Base-by-base conservation (phyloP, 2,113 vertebrate genomes). In the Alouatta palliata region DNA sequence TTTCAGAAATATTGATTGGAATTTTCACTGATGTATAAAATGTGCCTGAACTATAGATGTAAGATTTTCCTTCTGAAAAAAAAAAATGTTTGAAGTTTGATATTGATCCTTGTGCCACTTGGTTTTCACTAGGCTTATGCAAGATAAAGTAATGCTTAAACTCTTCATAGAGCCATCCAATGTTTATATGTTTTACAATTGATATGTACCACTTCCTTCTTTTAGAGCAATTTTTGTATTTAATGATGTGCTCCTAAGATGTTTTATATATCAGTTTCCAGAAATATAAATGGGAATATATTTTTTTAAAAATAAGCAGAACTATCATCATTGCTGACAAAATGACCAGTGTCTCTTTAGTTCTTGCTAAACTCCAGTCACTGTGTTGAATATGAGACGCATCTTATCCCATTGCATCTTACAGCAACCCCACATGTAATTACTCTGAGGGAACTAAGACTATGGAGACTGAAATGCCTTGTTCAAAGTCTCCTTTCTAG, bases 1-100 rank as follows among this genome's bases (percentile, higher is more conserved):
- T 98, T 98, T 91, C 82, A 97, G 93, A 97, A 96, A 94, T 96
- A 98, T 96, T 93, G 96, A 98, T 83, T 91, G 90, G 56, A 96
- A 90, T 88, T 96, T 97, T 96, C 91, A 82, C 86, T 98, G 87
- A 97, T 95, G 66, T 96, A 90, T 97, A 97, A 98, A 98, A 96
- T 91, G 94, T 95, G 91, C 90, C 84, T 96, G 87, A 95, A 81
- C 88, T 98, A n/a, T 84, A 92, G 75, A 94, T 12, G 5, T 93
- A 77, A 71, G 97, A 91, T 52, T 88, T 97, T 96, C 92, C 4
- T 6, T 97, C 68, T 90, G 40, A 19, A 92, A 96, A 95, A 76
- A 88, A 0, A 0, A 2, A n/a, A n/a, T n/a, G 8, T 43, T 97
- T 90, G 25, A 73, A 91, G 89, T 96, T 97, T 94, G 43, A 64